These are phyloP conservation scores for Falco peregrinus DNA, from an alignment of 2,797 vertebrate species.

Conservation along the genomic window DNA sequence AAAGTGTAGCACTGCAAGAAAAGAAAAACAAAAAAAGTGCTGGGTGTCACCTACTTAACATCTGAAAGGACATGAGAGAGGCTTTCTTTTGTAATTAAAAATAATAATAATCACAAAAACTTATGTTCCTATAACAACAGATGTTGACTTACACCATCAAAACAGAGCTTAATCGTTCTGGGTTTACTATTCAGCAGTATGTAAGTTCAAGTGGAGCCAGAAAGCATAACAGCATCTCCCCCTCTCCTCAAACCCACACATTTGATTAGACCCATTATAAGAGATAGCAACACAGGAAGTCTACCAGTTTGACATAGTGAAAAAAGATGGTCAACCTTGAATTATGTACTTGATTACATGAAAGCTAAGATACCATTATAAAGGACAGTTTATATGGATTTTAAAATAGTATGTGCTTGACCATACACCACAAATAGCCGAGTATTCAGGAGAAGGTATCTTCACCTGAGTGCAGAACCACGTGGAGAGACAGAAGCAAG, in stretches of 20 bases:
- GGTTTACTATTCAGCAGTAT: neutral
- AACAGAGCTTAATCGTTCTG: neutral
- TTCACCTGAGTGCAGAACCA: neutral
- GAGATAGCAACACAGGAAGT: neutral
- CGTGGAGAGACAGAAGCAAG: neutral
- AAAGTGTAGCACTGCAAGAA: neutral
- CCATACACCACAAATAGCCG: fast-evolving
- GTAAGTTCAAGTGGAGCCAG: neutral
- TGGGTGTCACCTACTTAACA: neutral
- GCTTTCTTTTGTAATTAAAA: neutral
- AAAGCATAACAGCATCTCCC: neutral
- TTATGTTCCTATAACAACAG: neutral
- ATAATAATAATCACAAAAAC: neutral
- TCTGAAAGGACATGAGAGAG: neutral
- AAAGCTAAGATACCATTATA: neutral
- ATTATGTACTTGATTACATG: neutral
- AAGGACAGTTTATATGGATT: neutral
- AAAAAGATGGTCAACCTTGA: neutral
- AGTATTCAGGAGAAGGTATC: neutral
- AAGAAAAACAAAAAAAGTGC: neutral
- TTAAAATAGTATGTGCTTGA: neutral
- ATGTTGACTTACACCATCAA: neutral
- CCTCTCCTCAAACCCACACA: neutral
- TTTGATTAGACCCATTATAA: neutral
- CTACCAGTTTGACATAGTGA: neutral